Base-by-base conservation (phyloP, 2,888 invertebrate genomes). In the Falcaria lacertinaria region DNA sequence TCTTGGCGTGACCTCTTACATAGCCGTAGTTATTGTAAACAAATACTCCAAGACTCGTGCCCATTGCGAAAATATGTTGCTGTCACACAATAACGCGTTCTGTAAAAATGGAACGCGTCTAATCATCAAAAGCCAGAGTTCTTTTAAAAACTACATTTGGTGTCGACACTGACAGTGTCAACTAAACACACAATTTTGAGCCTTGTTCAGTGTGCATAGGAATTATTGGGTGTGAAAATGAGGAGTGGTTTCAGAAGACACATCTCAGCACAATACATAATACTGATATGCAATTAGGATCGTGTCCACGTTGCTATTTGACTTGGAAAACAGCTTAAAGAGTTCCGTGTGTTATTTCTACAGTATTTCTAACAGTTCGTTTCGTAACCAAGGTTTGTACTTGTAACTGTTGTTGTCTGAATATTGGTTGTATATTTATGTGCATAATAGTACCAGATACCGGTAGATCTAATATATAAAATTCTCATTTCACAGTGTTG, bases 31-130 rank as follows among this genome's bases (percentile, higher is more conserved):
- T 51, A 40, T 34, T 41, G 41, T 44, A 39, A 28, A 19, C 32
- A 44, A 56, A 53, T 56, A 19, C 44, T 47, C 44, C 44, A 44
- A 39, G 49, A 44, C 34, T 42, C 32, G 48, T 47, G 45, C 50
- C 44, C 36, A 42, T 83, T 80, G 80, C 81, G 74, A 81, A 83
- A 83, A 73, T 60, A 50, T 45, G 48, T 56, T 61, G 52, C 54
- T 55, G 51, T 53, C 48, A 51, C 65, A 76, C 71, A 70, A 67
- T 48, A 63, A 62, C 56, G 56, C 59, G 57, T 67, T 61, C 57
- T 59, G 62, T 57, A 64, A 73, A 85, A 83, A 84, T 83, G 62
- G 84, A 72, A 84, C 86, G 84, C 63, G 69, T 72, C 86, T 57
- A 87, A 88, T 86, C 68, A 60, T 74, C 71, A 71, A 79, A 74